A percentile compares a stretch with the other conserved stretches of the same genome.
These are phyloP conservation scores for Ariopsis seemanni DNA, from an alignment of 2,113 vertebrate species.

Conservation along the genomic window DNA sequence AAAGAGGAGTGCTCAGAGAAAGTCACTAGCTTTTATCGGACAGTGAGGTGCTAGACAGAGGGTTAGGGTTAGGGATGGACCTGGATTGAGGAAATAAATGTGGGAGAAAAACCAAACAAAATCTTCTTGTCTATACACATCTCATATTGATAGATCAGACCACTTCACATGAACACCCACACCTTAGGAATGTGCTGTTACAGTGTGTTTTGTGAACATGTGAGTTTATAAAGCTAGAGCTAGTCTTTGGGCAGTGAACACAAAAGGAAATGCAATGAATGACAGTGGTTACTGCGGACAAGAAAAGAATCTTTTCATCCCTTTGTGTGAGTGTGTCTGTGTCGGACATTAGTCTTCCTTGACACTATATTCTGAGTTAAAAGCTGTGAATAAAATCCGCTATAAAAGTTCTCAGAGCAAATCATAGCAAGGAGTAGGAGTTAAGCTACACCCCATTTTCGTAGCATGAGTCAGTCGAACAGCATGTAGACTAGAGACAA, in stretches of 20 bases:
- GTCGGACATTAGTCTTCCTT: conserved; percentile 7
- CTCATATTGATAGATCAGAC: not conserved
- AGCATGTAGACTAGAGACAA: not conserved
- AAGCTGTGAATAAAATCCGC: not conserved
- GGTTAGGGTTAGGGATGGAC: not conserved
- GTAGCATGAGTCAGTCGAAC: not conserved
- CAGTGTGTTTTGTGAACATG: no score
- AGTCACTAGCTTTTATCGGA: conserved; percentile 1
- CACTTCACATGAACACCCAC: not conserved
- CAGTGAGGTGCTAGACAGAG: not conserved
- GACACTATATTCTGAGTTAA: not conserved
- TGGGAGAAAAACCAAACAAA: conserved; percentile 17
- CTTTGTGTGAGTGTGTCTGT: not conserved
- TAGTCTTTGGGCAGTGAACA: conserved; percentile 4
- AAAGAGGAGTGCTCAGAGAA: not conserved
- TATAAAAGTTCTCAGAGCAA: not conserved
- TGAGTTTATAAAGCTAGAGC: not conserved
- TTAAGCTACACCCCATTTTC: not conserved
- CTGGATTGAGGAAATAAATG: not conserved
- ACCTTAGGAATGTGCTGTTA: not conserved
- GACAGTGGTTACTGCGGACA: not conserved
- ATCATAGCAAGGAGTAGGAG: not conserved
- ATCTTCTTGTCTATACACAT: not conserved
- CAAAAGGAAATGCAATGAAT: not conserved
- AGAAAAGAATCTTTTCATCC: conserved; percentile 2